phyloP scores from a whole-genome alignment of 1,140 invertebrate species.

The Thaumetopoea pityocampa region DNA sequence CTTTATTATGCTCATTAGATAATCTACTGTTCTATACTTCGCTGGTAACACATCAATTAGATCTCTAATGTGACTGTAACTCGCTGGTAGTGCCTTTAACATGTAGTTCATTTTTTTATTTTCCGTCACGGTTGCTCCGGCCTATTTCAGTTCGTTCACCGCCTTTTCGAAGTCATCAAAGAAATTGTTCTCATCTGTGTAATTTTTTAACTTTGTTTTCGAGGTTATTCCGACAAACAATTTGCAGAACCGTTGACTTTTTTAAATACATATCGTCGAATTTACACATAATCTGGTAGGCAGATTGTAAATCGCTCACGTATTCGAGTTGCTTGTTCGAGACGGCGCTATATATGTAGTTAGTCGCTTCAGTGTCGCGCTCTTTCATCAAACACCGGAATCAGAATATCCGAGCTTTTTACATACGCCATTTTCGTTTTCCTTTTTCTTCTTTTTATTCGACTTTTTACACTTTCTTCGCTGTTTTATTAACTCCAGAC shows the following conservation, averaged over 20 bases:
- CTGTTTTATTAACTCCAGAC: too few relatives aligned
- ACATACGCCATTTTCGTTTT: too few relatives aligned
- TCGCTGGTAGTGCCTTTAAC: slow-evolving; percentile 35
- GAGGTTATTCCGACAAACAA: slow-evolving; percentile 26
- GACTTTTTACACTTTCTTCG: too few relatives aligned
- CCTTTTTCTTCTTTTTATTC: too few relatives aligned
- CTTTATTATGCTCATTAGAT: slow-evolving; percentile 44
- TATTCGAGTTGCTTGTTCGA: slow-evolving; percentile 32
- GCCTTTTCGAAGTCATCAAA: slow-evolving; percentile 43
- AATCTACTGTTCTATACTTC: slow-evolving; percentile 38
- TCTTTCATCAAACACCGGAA: slow-evolving; percentile 39
- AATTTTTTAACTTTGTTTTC: slow-evolving; percentile 27
- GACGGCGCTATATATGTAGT: slow-evolving; percentile 28
- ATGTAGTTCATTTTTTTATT: slow-evolving; percentile 42
- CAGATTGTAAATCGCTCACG: slow-evolving; percentile 20
- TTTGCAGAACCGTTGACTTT: slow-evolving; percentile 30
- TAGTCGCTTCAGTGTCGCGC: slow-evolving; percentile 23
- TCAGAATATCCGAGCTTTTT: slow-evolving; percentile 20
- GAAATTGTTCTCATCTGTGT: slow-evolving; percentile 23
- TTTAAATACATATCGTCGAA: slow-evolving; percentile 36
- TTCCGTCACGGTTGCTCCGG: slow-evolving; percentile 31
- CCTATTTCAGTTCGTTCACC: slow-evolving; percentile 39
- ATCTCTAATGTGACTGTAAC: slow-evolving; percentile 44
- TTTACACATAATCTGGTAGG: slow-evolving; percentile 28
- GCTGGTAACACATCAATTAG: slow-evolving; percentile 37